Percentiles rank a stretch among this genome's conserved stretches.
Evolutionary conservation across 1,140 invertebrate species (phyloP).

Genomic region (Drosophila neocordata): DNA sequence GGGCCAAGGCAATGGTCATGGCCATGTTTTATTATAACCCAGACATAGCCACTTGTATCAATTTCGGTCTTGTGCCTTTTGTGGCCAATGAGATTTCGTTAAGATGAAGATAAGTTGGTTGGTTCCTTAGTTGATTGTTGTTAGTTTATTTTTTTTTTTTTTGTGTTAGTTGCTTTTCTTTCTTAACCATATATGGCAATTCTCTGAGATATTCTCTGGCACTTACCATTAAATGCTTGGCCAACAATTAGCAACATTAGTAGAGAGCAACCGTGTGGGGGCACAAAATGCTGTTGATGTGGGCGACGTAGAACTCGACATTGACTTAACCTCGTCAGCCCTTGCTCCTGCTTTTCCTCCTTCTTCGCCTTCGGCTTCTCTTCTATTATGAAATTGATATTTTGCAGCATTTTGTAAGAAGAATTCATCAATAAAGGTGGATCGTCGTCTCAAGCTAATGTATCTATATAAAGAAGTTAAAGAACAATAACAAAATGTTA

Average conservation of each 20-base stretch:
- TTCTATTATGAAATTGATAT: neutral
- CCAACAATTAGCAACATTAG: conserved; percentile 76
- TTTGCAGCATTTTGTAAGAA: neutral
- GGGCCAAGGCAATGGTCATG: conserved; percentile 47
- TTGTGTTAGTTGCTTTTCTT: neutral
- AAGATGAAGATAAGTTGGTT: conserved; percentile 6
- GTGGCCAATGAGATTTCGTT: neutral
- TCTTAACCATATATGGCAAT: neutral
- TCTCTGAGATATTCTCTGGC: conserved; percentile 19
- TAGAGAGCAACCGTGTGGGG: conserved; percentile 34
- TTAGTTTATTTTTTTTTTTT: no score
- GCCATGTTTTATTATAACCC: conserved; percentile 44
- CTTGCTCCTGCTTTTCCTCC: conserved; percentile 22
- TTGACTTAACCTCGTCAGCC: conserved; percentile 33
- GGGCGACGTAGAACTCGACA: conserved; percentile 19
- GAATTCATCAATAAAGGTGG: conserved; percentile 1
- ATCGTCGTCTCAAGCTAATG: neutral
- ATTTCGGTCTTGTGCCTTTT: conserved; percentile 9
- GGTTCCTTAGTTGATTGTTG: neutral
- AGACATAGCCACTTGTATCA: conserved; percentile 62
- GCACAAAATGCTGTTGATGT: conserved; percentile 10
- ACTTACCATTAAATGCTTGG: conserved; percentile 76
- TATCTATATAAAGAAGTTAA: neutral
- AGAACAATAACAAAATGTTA: neutral
- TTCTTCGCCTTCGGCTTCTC: conserved; percentile 26